Conservation (phyloP, 2,888 invertebrate species). For the Callyntrura sp. region DNA sequence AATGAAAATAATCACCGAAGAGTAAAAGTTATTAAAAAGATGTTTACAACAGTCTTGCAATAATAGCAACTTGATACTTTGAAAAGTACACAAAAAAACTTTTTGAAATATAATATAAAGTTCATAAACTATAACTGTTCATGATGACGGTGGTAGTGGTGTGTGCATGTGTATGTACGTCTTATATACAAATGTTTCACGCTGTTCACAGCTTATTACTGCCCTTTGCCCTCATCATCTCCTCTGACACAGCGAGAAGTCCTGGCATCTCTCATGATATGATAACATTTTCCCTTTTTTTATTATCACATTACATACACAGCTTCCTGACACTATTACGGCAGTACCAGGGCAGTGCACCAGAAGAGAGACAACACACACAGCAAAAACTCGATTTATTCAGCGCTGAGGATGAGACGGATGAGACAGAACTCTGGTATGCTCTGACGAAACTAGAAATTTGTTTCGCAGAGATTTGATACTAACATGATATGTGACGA, state of each 20-base stretch:
- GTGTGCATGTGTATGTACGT: no score
- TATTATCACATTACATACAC: no score
- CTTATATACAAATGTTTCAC: slow-evolving; percentile 59
- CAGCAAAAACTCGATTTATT: no score
- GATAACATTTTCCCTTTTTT: slow-evolving; percentile 52
- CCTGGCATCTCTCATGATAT: slow-evolving; percentile 39
- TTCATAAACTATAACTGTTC: background rate
- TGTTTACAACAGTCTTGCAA: slow-evolving; percentile 26
- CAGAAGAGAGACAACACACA: background rate
- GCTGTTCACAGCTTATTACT: slow-evolving; percentile 64
- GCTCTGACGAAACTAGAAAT: background rate
- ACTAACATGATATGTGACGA: background rate
- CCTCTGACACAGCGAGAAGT: slow-evolving; percentile 56
- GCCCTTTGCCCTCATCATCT: slow-evolving; percentile 64
- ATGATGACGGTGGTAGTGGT: no score
- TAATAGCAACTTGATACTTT: no score
- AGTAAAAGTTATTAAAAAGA: slow-evolving; percentile 35
- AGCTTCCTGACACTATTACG: slow-evolving; percentile 51
- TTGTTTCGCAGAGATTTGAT: slow-evolving; percentile 29
- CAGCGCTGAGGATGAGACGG: no score
- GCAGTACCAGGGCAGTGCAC: slow-evolving; percentile 18
- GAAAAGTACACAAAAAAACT: background rate
- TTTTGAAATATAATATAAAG: slow-evolving; percentile 22
- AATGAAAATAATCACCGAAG: no score
- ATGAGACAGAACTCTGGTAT: background rate